Conservation (phyloP, 2,797 vertebrate genomes). For the Danio jaintianensis region DNA sequence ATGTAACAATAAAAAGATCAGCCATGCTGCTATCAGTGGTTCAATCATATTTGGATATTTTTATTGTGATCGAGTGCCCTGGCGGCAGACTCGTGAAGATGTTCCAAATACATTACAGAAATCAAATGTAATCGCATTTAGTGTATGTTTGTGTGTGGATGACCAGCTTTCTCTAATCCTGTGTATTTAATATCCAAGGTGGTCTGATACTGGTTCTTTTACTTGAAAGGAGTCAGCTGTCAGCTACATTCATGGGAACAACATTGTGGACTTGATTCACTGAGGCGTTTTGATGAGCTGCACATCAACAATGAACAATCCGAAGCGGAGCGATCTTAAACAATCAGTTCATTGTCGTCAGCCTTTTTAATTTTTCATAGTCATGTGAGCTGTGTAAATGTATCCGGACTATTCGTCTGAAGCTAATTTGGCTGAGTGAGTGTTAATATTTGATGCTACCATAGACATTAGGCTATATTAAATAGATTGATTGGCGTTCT, state of each 20-base stretch:
- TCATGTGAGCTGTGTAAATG: constrained; percentile 44
- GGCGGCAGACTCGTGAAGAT: neutral
- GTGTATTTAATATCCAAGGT: neutral
- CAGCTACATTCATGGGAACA: too few relatives aligned
- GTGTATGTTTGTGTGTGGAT: neutral
- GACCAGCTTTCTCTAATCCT: neutral
- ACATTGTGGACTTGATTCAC: constrained; percentile 20
- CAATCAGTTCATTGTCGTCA: constrained; percentile 34
- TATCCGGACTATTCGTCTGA: constrained; percentile 7
- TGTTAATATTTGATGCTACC: constrained; percentile 33
- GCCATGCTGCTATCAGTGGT: neutral
- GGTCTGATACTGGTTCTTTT: neutral
- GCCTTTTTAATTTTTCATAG: constrained; percentile 39
- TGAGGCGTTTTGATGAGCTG: constrained; percentile 26
- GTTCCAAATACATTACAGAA: constrained; percentile 12
- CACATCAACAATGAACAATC: constrained; percentile 38
- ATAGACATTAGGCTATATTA: neutral
- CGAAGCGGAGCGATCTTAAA: neutral
- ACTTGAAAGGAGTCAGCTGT: neutral
- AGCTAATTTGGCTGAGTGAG: neutral
- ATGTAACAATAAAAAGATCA: neutral
- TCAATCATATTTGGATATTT: constrained; percentile 1
- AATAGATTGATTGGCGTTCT: neutral
- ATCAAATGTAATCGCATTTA: neutral
- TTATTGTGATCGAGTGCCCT: neutral